These are phyloP conservation scores for Seladonia tumulorum DNA, from an alignment of 2,888 invertebrate species.

Conservation along the genomic window DNA sequence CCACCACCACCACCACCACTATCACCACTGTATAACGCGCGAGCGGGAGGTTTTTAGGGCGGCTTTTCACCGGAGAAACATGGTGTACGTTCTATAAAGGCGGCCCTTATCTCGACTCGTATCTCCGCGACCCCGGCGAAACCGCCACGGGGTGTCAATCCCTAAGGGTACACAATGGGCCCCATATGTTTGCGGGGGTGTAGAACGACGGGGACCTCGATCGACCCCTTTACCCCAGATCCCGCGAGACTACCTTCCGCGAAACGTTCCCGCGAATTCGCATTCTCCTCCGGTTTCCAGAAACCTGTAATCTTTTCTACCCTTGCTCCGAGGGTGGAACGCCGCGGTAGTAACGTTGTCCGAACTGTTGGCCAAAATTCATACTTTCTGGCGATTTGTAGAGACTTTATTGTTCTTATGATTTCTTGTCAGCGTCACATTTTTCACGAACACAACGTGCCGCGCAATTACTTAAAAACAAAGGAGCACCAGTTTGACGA, in stretches of 20 bases:
- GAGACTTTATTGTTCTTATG: neutral
- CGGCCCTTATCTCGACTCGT: slow-evolving; percentile 76
- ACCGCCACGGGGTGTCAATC: slow-evolving; percentile 69
- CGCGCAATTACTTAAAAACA: no score
- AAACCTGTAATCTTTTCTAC: neutral
- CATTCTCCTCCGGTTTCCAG: slow-evolving; percentile 16
- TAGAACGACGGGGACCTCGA: slow-evolving; percentile 72
- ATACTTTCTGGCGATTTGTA: neutral
- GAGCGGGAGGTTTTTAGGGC: slow-evolving; percentile 66
- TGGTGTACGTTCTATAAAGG: slow-evolving; percentile 79
- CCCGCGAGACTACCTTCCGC: neutral
- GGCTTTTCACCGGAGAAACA: slow-evolving; percentile 79
- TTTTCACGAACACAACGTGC: no score
- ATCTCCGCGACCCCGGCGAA: slow-evolving; percentile 75
- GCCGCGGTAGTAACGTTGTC: neutral
- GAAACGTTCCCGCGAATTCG: slow-evolving; percentile 33
- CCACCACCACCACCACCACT: neutral
- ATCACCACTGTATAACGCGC: slow-evolving; percentile 23
- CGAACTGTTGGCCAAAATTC: neutral
- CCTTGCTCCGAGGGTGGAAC: neutral
- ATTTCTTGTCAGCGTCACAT: no score
- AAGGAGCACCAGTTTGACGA: no score
- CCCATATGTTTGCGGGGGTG: slow-evolving; percentile 82
- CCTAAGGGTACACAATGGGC: slow-evolving; percentile 78
- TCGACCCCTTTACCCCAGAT: slow-evolving; percentile 55